A percentile compares a stretch with the other conserved stretches of the same genome.
phyloP scores from a whole-genome alignment of 2,888 invertebrate genomes.

The Scrobipalpa costella region DNA sequence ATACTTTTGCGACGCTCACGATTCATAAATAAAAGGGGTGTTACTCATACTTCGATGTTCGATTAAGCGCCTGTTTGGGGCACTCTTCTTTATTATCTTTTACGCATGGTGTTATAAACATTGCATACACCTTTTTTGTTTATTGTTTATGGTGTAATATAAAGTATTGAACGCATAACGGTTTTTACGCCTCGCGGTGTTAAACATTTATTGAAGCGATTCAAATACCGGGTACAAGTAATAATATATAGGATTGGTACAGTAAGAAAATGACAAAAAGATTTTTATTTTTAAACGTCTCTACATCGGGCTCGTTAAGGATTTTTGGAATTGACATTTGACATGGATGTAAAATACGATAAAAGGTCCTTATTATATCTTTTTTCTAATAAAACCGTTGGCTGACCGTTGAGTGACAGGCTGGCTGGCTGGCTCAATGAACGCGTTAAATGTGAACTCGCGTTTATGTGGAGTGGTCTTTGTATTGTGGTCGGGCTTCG shows the following conservation, averaged over 20 bases:
- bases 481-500: conserved; percentile 48
- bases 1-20: conserved; percentile 34
- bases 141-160: conserved; percentile 30
- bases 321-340: conserved; percentile 54
- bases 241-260: conserved; percentile 32
- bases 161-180: conserved; percentile 35
- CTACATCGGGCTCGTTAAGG: conserved; percentile 27
- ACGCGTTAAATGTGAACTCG: conserved; percentile 50
- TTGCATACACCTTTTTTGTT: conserved; percentile 34
- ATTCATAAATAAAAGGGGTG: conserved; percentile 49
- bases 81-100: conserved; percentile 41
- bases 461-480: conserved; percentile 57
- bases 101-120: conserved; percentile 40
- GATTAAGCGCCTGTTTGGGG: conserved; percentile 42
- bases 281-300: conserved; percentile 2
- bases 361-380: conserved; percentile 50
- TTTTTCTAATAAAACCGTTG: conserved; percentile 59
- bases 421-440: conserved; percentile 61
- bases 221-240: conserved; percentile 23
- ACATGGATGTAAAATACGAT: conserved; percentile 56
- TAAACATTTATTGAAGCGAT: conserved; percentile 20
- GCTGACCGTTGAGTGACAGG: conserved; percentile 75
- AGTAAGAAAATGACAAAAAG: background rate
- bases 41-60: conserved; percentile 47
- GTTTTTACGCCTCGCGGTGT: conserved; percentile 28